These are phyloP conservation scores for Lithobates sylvaticus DNA, from an alignment of 2,797 vertebrate genomes.

Conservation along the genomic window DNA sequence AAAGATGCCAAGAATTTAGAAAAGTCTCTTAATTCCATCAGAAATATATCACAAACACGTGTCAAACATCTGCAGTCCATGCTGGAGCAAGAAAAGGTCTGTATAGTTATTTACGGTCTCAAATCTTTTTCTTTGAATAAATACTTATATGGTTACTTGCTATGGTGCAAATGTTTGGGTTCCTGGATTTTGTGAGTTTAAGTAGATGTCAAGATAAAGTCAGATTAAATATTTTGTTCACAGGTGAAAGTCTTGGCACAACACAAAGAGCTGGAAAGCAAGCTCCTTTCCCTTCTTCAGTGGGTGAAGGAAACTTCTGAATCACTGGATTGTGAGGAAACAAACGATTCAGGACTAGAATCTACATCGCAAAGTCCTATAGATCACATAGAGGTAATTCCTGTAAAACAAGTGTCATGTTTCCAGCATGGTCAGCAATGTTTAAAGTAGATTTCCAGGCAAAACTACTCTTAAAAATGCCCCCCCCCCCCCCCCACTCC, in stretches of 20 bases:
- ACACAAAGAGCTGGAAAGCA: constrained; percentile 68
- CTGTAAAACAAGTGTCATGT: background rate
- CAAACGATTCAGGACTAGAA: constrained; percentile 62
- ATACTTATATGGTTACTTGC: background rate
- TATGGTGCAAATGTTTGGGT: too few relatives aligned
- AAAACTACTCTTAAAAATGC: too few relatives aligned
- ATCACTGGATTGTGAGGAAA: constrained; percentile 69
- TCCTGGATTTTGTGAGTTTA: background rate
- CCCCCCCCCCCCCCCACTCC: too few relatives aligned
- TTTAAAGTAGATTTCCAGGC: too few relatives aligned
- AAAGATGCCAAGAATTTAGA: constrained; percentile 90
- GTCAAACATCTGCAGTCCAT: constrained; percentile 78
- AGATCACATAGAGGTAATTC: constrained; percentile 30
- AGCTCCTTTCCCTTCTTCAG: constrained; percentile 74
- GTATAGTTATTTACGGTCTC: background rate
- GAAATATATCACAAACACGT: constrained; percentile 74
- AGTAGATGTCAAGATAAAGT: too few relatives aligned
- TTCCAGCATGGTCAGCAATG: too few relatives aligned
- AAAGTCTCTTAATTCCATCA: constrained; percentile 84
- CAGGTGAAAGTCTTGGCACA: constrained; percentile 69
- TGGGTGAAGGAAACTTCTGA: constrained; percentile 68
- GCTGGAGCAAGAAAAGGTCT: constrained; percentile 82
- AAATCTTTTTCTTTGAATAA: background rate
- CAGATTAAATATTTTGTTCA: constrained; percentile 46
- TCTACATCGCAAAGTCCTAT: constrained; percentile 3